Percentiles rank a stretch among this genome's conserved stretches.
phyloP scores from a whole-genome alignment of 2,113 vertebrate genomes.

The Oryzias curvinotus region DNA sequence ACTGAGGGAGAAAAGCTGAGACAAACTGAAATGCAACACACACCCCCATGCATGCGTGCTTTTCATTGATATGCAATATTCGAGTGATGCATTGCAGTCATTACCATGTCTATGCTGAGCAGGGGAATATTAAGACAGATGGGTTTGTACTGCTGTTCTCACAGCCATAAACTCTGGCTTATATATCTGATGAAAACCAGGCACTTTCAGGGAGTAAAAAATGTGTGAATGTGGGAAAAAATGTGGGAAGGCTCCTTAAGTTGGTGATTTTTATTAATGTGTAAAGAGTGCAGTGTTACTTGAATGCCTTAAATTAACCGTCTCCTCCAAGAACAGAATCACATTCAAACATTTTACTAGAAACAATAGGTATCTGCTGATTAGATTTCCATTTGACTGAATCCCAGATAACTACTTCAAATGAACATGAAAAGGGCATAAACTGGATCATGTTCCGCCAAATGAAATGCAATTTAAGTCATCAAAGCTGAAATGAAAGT shows the following conservation, averaged over 20 bases:
- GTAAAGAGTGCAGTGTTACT: not conserved
- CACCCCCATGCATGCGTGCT: conserved; percentile 8
- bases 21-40: conserved; percentile 4
- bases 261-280: not conserved
- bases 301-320: not conserved
- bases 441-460: conserved; percentile 5
- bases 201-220: conserved; percentile 12
- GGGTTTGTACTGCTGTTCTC: conserved; percentile 20
- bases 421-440: conserved; percentile 11
- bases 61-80: conserved; percentile 62
- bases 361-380: conserved; percentile 8
- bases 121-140: conserved; percentile 56
- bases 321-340: not conserved
- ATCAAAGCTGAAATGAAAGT: conserved; percentile 1
- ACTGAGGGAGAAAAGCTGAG: conserved; percentile 9
- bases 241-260: no score
- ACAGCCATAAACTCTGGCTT: conserved; percentile 37
- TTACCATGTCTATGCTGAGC: conserved; percentile 54
- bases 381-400: conserved; percentile 6
- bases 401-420: conserved; percentile 2
- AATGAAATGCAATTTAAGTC: not conserved
- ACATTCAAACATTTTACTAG: not conserved
- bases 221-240: not conserved
- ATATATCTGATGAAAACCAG: conserved; percentile 26
- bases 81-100: conserved; percentile 64